Evolutionary conservation across 2,888 invertebrate genomes (phyloP), one percentile per base, ranked within the genome.

Genomic region (Cataglyphis albicans): DNA sequence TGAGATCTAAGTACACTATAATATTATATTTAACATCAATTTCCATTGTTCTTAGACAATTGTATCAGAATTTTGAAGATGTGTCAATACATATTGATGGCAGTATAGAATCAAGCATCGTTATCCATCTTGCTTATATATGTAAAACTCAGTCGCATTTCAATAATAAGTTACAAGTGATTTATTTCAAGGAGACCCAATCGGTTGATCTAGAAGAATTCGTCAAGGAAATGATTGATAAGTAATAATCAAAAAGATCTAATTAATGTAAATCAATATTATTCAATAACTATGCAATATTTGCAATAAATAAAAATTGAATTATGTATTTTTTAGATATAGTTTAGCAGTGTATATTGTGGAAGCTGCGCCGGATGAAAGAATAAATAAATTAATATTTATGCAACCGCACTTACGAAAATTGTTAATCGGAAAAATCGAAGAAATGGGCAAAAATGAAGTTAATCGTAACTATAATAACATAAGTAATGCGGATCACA

Each of bases 111-210:
- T 91, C 93, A 0, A 84, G 89, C 1, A 84, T 90, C 9, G 57
- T 93, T 18, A 44, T 91, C 41, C 92, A 93, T 72, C 84, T 94
- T 3, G 91, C 89, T 32, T 89, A 92, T 21, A 65, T 76, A 65
- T 76, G 41, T 70, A 55, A 15, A 15, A 57, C n/a, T n/a, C 41
- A 29, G 44, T 72, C 38, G n/a, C 12, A 38, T 25, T 18, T 25
- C 10, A 21, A 38, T 3, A 65, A 74, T 0, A 86, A 82, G 65
- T 68, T 89, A 6, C 82, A 81, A 25, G 84, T 80, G 0, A 15
- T 91, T 29, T 83, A 67, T 70, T 85, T 87, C 6, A 74, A 82
- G 29, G n/a, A 44, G 1, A 83, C 85, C 21, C 41, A 61, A 3
- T 52, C 61, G 7, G 9, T 29, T 25, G 64, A 80, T 9, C 32